A percentile compares a stretch with the other conserved stretches of the same genome.
phyloP scores from a whole-genome alignment of 1,140 invertebrate species.

The Nymphalis io region DNA sequence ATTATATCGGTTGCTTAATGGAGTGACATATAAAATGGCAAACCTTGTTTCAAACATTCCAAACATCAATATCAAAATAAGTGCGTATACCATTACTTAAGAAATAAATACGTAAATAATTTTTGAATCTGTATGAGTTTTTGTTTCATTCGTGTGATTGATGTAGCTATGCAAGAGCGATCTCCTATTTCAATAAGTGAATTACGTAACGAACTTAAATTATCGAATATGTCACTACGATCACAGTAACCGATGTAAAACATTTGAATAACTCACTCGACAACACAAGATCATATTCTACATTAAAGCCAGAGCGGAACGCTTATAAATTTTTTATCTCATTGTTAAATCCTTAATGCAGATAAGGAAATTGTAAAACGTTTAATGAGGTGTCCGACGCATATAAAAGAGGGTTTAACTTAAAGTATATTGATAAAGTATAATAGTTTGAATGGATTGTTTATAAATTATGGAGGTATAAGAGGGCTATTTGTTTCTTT shows the following conservation, averaged over 20 bases:
- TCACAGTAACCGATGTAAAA: slow-evolving; percentile 40
- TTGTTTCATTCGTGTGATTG: slow-evolving; percentile 5
- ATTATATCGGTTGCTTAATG: too few species aligned
- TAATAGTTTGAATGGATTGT: slow-evolving; percentile 42
- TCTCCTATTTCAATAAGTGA: slow-evolving; percentile 10
- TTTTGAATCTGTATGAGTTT: too few species aligned
- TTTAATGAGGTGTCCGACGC: slow-evolving; percentile 53
- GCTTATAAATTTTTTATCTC: slow-evolving; percentile 56
- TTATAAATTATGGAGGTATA: slow-evolving; percentile 53
- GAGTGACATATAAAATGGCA: too few species aligned
- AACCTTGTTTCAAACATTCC: too few species aligned
- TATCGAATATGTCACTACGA: slow-evolving; percentile 52
- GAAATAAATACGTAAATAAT: too few species aligned
- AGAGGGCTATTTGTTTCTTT: slow-evolving; percentile 48
- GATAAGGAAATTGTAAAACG: slow-evolving; percentile 53
- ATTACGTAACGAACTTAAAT: slow-evolving; percentile 39
- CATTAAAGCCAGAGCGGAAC: slow-evolving; percentile 32
- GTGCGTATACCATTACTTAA: too few species aligned
- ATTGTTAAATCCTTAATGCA: slow-evolving; percentile 50
- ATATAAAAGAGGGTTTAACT: slow-evolving; percentile 43
- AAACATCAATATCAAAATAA: too few species aligned
- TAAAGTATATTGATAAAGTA: slow-evolving; percentile 31
- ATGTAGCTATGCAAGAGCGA: slow-evolving; percentile 4
- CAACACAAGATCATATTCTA: slow-evolving; percentile 9
- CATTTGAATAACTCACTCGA: slow-evolving; percentile 55